A percentile compares a stretch with the other conserved stretches of the same genome.
Evolutionary conservation across 1,140 invertebrate genomes (phyloP).

Genomic region (Proctacanthus coquilletti): DNA sequence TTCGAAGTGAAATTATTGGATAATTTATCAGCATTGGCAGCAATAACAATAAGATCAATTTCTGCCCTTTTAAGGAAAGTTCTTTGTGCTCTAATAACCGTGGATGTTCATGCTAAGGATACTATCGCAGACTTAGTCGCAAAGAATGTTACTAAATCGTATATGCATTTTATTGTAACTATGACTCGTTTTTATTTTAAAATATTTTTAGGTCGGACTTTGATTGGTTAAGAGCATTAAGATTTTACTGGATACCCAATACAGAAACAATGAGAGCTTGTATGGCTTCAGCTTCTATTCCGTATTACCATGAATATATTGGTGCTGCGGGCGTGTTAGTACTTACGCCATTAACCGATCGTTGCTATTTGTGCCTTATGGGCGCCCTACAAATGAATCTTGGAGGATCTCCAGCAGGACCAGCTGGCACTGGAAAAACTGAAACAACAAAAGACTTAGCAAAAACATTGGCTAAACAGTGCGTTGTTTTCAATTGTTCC

Average conservation of each 20-base stretch:
- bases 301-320: slow-evolving; percentile 86
- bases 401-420: slow-evolving; percentile 74
- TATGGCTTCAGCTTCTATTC: slow-evolving; percentile 61
- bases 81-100: slow-evolving; percentile 68
- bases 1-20: slow-evolving; percentile 56
- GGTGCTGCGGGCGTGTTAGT: slow-evolving; percentile 68
- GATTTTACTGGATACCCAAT: slow-evolving; percentile 78
- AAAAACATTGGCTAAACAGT: slow-evolving; percentile 72
- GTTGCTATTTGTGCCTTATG: slow-evolving; percentile 76
- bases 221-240: slow-evolving; percentile 77
- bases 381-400: slow-evolving; percentile 72
- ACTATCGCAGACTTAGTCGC: slow-evolving; percentile 58
- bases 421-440: slow-evolving; percentile 81
- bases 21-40: slow-evolving; percentile 62
- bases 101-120: slow-evolving; percentile 76
- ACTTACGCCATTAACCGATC: slow-evolving; percentile 64
- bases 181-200: neutral
- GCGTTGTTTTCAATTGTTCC: slow-evolving; percentile 83
- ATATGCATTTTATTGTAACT: slow-evolving; percentile 14
- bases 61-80: slow-evolving; percentile 51
- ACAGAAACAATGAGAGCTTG: slow-evolving; percentile 59
- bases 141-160: slow-evolving; percentile 43
- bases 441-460: slow-evolving; percentile 88
- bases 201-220: slow-evolving; percentile 48
- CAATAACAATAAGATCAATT: slow-evolving; percentile 55